A percentile compares a stretch with the other conserved stretches of the same genome.
Conservation (phyloP, 2,888 invertebrate species). For the Germaria angustata region DNA sequence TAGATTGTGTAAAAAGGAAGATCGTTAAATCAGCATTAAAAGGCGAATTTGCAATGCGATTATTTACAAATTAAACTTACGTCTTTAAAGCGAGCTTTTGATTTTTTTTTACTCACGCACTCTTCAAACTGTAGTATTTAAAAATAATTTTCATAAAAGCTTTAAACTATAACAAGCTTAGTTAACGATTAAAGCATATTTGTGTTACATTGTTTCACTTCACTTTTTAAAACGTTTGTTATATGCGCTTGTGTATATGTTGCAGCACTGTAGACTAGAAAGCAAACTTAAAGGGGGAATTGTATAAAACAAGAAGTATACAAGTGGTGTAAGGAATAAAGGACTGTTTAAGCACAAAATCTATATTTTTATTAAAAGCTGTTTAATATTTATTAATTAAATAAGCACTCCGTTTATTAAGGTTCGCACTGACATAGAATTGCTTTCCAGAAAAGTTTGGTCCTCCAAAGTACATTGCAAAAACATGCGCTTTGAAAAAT, state of each 20-base stretch:
- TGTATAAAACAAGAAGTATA: neutral
- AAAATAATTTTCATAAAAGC: neutral
- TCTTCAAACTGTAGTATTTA: conserved; percentile 10
- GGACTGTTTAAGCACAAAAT: neutral
- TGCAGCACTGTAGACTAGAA: neutral
- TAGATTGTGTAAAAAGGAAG: conserved; percentile 19
- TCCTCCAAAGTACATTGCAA: too few species aligned
- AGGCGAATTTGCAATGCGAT: neutral
- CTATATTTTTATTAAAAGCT: neutral
- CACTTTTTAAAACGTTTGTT: neutral
- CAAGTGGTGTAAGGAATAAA: neutral
- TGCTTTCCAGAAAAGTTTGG: too few species aligned
- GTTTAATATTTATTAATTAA: neutral
- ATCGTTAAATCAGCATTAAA: neutral
- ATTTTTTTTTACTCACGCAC: neutral
- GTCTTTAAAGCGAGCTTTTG: neutral
- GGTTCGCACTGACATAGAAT: too few species aligned
- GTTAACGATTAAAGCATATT: neutral
- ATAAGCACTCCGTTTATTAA: too few species aligned
- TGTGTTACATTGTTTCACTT: neutral
- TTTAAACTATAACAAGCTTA: neutral
- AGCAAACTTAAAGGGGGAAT: neutral
- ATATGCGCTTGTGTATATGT: neutral
- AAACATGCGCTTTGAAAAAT: too few species aligned
- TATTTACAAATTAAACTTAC: conserved; percentile 15